Evolutionary conservation across 1,140 invertebrate genomes (phyloP).

Genomic region (Cotesia typhae): DNA sequence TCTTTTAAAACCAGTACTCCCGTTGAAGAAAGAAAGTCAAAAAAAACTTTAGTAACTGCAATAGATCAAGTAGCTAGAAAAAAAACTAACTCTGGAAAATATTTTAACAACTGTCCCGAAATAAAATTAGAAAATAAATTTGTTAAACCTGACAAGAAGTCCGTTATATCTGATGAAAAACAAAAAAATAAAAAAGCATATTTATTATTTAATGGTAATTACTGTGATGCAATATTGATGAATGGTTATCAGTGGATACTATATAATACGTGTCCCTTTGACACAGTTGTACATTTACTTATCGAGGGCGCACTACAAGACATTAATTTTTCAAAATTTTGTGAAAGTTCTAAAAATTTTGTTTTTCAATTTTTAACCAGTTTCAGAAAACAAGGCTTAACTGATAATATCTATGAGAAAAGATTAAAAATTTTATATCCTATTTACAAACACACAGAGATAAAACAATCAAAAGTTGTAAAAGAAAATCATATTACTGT

Average conservation of each 20-base stretch:
- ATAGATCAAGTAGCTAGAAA: background rate
- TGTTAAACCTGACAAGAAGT: background rate
- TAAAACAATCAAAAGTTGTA: background rate
- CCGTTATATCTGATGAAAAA: background rate
- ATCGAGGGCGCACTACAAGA: background rate
- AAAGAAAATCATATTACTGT: background rate
- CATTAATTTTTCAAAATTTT: background rate
- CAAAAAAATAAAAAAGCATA: background rate
- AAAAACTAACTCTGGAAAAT: background rate
- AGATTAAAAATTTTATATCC: background rate
- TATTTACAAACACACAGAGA: background rate
- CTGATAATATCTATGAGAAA: background rate
- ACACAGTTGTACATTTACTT: background rate
- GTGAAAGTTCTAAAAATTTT: background rate
- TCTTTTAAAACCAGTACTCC: background rate
- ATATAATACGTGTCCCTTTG: background rate
- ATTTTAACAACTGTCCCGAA: background rate
- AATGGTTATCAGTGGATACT: background rate
- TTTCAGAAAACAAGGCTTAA: background rate
- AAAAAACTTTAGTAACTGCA: background rate
- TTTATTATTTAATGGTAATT: background rate
- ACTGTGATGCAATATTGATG: background rate
- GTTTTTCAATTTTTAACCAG: background rate
- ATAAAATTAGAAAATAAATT: background rate
- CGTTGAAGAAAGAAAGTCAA: background rate